These are phyloP conservation scores for Standfussiana lucernea DNA, from an alignment of 2,888 invertebrate genomes.

Conservation along the genomic window DNA sequence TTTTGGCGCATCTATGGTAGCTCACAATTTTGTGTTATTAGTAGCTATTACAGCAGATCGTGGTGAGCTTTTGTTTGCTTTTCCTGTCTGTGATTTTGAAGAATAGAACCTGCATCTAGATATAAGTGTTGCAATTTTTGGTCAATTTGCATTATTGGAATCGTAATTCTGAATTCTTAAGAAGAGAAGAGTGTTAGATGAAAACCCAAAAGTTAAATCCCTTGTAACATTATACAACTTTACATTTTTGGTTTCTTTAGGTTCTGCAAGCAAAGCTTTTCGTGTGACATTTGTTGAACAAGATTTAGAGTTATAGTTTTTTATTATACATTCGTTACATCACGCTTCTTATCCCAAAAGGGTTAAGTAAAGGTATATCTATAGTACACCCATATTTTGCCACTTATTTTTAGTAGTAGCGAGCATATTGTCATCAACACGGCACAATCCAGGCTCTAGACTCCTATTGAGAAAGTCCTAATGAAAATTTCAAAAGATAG, in stretches of 20 bases:
- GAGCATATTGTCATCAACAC: background rate
- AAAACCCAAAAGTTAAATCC: background rate
- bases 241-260: background rate
- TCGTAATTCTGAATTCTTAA: background rate
- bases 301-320: background rate
- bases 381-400: background rate
- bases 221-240: background rate
- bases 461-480: no score
- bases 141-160: background rate
- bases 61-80: background rate
- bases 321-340: background rate
- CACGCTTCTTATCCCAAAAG: background rate
- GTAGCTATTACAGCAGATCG: constrained; percentile 1
- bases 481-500: background rate
- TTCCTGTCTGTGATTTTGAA: background rate
- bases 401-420: background rate
- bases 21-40: constrained; percentile 17
- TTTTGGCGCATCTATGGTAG: background rate
- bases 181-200: background rate
- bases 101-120: background rate
- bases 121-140: background rate
- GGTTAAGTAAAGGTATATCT: background rate
- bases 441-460: background rate
- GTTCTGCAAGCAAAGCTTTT: background rate
- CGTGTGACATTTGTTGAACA: background rate